A percentile compares a stretch with the other conserved stretches of the same genome.
phyloP scores from a whole-genome alignment of 2,113 vertebrate species.

The Silurus meridionalis region DNA sequence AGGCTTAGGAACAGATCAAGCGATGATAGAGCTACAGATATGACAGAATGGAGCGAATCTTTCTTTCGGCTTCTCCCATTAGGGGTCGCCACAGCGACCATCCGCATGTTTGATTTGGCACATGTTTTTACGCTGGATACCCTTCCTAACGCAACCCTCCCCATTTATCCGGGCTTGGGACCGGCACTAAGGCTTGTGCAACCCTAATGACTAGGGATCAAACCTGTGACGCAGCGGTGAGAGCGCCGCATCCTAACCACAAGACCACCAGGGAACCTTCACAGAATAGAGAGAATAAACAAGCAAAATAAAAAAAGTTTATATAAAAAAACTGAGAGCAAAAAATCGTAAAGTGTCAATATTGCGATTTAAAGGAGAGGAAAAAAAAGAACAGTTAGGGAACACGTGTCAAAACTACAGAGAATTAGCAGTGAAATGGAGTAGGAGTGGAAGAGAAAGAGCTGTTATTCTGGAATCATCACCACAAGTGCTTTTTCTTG shows the following conservation, averaged over 20 bases:
- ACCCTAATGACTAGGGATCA: no score
- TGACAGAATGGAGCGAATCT: neutral
- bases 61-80: no score
- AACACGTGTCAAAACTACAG: neutral
- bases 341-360: neutral
- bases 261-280: no score
- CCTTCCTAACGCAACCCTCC: no score
- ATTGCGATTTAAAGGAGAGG: neutral
- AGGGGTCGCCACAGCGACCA: no score
- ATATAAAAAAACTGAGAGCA: neutral
- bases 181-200: no score
- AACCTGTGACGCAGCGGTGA: no score
- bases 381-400: neutral
- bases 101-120: no score
- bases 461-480: neutral
- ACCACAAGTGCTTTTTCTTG: neutral
- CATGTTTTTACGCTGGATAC: no score
- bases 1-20: neutral
- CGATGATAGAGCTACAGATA: neutral
- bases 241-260: no score
- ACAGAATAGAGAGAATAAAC: conserved; percentile 1
- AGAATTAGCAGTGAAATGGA: neutral
- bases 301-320: neutral
- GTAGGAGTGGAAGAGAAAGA: neutral
- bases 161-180: no score